A percentile compares a stretch with the other conserved stretches of the same genome.
These are phyloP conservation scores for Nibea albiflora DNA, from an alignment of 2,113 vertebrate species.

Conservation along the genomic window DNA sequence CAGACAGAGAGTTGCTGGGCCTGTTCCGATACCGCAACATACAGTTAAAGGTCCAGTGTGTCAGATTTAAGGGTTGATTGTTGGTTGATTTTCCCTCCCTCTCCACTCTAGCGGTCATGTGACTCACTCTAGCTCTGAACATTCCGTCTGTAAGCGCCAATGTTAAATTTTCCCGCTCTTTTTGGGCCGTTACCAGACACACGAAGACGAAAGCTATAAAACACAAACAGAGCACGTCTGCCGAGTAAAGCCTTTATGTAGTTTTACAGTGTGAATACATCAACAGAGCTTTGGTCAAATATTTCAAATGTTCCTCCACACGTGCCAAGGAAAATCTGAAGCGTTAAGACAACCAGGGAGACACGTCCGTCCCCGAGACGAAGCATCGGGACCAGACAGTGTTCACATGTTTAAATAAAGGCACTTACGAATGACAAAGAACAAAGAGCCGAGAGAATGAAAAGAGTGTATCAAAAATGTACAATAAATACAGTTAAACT, in stretches of 20 bases:
- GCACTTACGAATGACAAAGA: slow-evolving; percentile 46
- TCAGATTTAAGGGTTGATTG: no score
- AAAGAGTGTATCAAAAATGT: slow-evolving; percentile 38
- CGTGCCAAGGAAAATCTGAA: slow-evolving; percentile 5
- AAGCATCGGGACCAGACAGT: background rate
- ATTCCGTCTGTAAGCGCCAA: no score
- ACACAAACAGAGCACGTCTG: background rate
- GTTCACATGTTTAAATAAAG: slow-evolving; percentile 48
- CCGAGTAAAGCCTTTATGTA: background rate
- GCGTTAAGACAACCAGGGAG: slow-evolving; percentile 34
- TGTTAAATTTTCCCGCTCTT: no score
- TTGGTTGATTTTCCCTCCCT: no score
- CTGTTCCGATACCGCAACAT: no score
- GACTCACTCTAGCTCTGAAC: no score
- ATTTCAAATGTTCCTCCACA: slow-evolving; percentile 13
- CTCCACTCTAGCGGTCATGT: no score
- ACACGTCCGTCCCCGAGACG: background rate
- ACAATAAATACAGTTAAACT: slow-evolving; percentile 70
- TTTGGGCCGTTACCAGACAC: no score
- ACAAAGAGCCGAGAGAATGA: background rate
- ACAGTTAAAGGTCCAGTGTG: no score
- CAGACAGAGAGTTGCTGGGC: no score
- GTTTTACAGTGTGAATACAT: slow-evolving; percentile 11
- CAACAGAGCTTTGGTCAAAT: slow-evolving; percentile 59
- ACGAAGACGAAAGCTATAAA: slow-evolving; percentile 19